Base-by-base conservation (phyloP, 2,113 vertebrate species). In the Anhinga anhinga region DNA sequence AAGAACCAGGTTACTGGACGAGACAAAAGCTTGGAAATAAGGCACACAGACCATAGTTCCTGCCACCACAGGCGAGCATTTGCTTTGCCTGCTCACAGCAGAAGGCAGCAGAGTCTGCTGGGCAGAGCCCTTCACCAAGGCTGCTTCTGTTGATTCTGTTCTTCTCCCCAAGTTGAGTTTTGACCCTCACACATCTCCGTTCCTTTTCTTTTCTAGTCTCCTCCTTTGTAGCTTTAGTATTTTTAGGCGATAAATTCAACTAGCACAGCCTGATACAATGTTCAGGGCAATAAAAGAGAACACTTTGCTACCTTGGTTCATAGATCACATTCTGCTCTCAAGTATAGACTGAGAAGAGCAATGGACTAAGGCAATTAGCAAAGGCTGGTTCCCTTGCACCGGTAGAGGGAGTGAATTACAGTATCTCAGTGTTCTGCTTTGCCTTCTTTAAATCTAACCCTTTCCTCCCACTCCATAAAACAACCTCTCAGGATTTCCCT, bases 41-140 rank as follows among this genome's bases (percentile, higher is more conserved):
- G 53, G 27, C 45, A 30, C 3, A n/a, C n/a, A n/a, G n/a, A n/a
- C 44, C 61, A 7, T 1, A 52, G 52, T 0, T 52, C 22, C 67
- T 80, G 44, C 5, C 62, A 50, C 69, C 86, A 56, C 26, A 40
- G 53, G 55, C 4, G 6, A 67, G 19, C 16, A 3, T 38, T n/a
- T 36, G 53, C 45, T 78, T 13, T 45, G 10, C 30, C 36, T 25
- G 23, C 66, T 45, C 20, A 3, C 80, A 50, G 80, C 61, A 73
- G 38, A 10, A 73, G 71, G 47, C 62, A 52, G 34, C 30, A 3
- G 7, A 11, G 52, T 30, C 67, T 50, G 32, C 52, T 25, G 72
- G 23, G 47, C 44, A 66, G 18, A 71, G 42, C 62, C 16, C 45
- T 27, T 26, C 59, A 34, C 38, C 4, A 3, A 34, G n/a, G 45